These are phyloP conservation scores for Alectoris magna DNA, from an alignment of 2,797 vertebrate species.

Conservation along the genomic window DNA sequence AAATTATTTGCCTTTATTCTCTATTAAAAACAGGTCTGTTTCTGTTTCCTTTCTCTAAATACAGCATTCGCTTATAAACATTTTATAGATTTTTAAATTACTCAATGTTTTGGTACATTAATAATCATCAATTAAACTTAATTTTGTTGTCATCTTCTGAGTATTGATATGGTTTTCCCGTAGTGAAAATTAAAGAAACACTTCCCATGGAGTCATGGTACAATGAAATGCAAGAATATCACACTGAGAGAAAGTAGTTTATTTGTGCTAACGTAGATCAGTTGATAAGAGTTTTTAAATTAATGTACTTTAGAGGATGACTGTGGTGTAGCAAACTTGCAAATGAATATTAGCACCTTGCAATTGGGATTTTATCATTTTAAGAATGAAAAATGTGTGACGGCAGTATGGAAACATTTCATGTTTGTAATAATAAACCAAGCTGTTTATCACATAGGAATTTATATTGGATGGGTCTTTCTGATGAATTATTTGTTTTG, in stretches of 20 bases:
- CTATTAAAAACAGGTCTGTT: not conserved
- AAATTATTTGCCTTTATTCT: not conserved
- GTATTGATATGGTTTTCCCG: not conserved
- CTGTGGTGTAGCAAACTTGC: not conserved
- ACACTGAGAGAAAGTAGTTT: not conserved
- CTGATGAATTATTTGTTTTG: not conserved
- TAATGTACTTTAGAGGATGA: not conserved
- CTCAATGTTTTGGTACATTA: not conserved
- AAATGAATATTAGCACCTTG: not conserved
- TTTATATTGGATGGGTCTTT: not conserved
- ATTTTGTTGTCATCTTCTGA: constrained; percentile 17
- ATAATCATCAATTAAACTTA: not conserved
- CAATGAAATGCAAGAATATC: not conserved
- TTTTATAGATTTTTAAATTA: not conserved
- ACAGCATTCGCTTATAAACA: not conserved
- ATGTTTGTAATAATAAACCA: not conserved
- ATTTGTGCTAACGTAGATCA: not conserved
- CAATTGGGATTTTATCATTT: not conserved
- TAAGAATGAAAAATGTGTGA: not conserved
- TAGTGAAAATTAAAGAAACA: constrained; percentile 4
- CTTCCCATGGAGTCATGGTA: not conserved
- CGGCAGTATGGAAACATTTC: not conserved
- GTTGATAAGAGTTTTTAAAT: not conserved
- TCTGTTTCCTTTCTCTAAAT: not conserved
- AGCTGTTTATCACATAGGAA: not conserved